A percentile compares a stretch with the other conserved stretches of the same genome.
These are phyloP conservation scores for Dryas iulia DNA, from an alignment of 1,140 invertebrate genomes.

Conservation along the genomic window DNA sequence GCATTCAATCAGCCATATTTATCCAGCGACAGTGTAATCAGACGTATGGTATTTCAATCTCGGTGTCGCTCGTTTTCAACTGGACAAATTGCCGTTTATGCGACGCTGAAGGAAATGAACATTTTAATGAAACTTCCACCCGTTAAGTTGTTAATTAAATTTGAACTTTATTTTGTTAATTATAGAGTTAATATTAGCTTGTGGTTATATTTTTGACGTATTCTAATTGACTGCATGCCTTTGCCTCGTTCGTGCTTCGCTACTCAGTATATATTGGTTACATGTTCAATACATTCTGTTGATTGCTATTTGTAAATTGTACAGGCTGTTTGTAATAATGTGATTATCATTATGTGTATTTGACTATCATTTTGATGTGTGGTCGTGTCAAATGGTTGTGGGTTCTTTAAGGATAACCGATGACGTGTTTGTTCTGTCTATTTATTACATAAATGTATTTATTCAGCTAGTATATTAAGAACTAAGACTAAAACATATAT, in stretches of 20 bases:
- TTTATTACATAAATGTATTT: too few species aligned
- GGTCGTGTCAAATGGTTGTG: too few species aligned
- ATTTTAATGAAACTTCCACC: slow-evolving; percentile 24
- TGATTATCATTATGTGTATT: too few species aligned
- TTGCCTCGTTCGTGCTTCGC: not conserved
- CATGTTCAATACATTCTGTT: not conserved
- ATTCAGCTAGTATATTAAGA: too few species aligned
- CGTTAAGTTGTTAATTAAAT: not conserved
- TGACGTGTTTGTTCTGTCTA: too few species aligned
- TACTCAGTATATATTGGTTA: slow-evolving; percentile 4
- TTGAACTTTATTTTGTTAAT: not conserved
- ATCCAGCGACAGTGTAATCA: slow-evolving; percentile 5
- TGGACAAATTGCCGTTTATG: slow-evolving; percentile 25
- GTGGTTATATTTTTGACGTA: not conserved
- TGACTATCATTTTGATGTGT: not conserved
- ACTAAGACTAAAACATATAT: too few species aligned
- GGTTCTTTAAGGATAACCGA: too few species aligned
- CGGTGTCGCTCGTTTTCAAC: slow-evolving; percentile 6
- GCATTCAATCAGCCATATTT: not conserved
- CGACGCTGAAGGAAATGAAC: slow-evolving; percentile 23
- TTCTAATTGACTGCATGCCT: slow-evolving; percentile 14
- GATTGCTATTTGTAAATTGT: not conserved
- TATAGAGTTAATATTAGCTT: not conserved
- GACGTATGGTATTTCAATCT: slow-evolving; percentile 20
- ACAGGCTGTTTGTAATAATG: not conserved